These are phyloP conservation scores for Iguana delicatissima DNA, from an alignment of 2,797 vertebrate species.

Conservation along the genomic window DNA sequence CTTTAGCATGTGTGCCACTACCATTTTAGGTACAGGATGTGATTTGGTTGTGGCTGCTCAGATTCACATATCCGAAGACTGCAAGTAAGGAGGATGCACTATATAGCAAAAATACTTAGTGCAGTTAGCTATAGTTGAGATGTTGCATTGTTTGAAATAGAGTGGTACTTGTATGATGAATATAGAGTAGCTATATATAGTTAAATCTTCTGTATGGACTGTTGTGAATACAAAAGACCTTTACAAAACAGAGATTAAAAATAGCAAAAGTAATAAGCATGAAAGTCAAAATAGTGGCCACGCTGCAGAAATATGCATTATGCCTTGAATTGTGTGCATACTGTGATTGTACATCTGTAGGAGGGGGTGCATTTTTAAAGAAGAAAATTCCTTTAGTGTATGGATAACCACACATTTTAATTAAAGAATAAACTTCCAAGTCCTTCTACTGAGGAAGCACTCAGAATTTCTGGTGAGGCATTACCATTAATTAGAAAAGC, in stretches of 20 bases:
- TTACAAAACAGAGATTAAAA: not conserved
- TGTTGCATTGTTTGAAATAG: not conserved
- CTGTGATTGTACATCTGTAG: not conserved
- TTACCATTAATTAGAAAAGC: not conserved
- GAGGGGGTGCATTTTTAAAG: not conserved
- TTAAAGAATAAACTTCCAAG: not conserved
- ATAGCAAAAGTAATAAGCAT: too few species aligned
- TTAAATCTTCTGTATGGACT: not conserved
- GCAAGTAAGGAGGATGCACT: too few species aligned
- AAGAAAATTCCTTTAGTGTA: not conserved
- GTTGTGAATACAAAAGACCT: not conserved
- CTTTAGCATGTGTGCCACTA: too few species aligned
- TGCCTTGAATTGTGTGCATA: not conserved
- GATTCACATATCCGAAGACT: too few species aligned
- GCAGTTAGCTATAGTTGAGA: not conserved
- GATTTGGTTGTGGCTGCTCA: too few species aligned
- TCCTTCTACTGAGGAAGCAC: not conserved
- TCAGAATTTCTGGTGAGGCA: not conserved
- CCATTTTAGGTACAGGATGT: too few species aligned
- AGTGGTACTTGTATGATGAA: not conserved
- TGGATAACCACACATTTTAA: not conserved
- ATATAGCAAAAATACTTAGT: constrained; percentile 3
- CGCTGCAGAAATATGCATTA: not conserved
- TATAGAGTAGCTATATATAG: not conserved
- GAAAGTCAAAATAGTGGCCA: not conserved